Conservation (phyloP, 1,140 invertebrate genomes). For the Hyposmocoma kahamanoa region DNA sequence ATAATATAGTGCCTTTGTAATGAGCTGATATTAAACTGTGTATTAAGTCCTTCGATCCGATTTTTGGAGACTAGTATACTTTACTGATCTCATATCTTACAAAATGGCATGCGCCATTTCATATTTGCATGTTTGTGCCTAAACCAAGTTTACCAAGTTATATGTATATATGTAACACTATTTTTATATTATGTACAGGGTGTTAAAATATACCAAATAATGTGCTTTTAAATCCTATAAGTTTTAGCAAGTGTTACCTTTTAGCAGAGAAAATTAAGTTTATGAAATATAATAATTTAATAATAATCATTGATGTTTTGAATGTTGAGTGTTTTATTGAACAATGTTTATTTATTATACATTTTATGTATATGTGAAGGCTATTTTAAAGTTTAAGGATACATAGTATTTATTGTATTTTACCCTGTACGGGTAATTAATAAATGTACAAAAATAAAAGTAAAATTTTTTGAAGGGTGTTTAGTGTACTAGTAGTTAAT, state of each 20-base stretch:
- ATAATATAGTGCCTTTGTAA: too few relatives aligned
- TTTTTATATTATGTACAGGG: constrained; percentile 69
- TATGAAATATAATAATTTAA: neutral
- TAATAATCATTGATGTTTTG: constrained; percentile 3
- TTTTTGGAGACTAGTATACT: too few relatives aligned
- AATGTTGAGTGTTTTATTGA: constrained; percentile 29
- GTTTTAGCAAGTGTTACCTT: constrained; percentile 56
- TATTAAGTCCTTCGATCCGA: too few relatives aligned
- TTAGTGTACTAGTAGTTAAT: too few relatives aligned
- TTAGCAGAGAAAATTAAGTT: constrained; percentile 23
- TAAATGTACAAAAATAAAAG: constrained; percentile 31
- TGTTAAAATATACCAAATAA: constrained; percentile 67
- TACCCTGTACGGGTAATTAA: constrained; percentile 26
- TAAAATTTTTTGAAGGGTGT: too few relatives aligned
- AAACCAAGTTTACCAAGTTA: constrained; percentile 34
- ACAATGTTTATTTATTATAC: constrained; percentile 51
- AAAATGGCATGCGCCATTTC: constrained; percentile 34
- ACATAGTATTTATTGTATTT: too few relatives aligned
- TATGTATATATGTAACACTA: constrained; percentile 50
- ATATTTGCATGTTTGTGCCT: constrained; percentile 53
- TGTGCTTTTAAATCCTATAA: constrained; percentile 57
- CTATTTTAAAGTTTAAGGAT: too few relatives aligned
- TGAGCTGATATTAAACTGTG: too few relatives aligned
- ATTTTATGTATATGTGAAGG: constrained; percentile 24
- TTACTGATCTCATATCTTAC: constrained; percentile 43